Evolutionary conservation across 2,888 invertebrate species (phyloP), one percentile per base, ranked within the genome.

Genomic region (Yponomeuta malinellus): DNA sequence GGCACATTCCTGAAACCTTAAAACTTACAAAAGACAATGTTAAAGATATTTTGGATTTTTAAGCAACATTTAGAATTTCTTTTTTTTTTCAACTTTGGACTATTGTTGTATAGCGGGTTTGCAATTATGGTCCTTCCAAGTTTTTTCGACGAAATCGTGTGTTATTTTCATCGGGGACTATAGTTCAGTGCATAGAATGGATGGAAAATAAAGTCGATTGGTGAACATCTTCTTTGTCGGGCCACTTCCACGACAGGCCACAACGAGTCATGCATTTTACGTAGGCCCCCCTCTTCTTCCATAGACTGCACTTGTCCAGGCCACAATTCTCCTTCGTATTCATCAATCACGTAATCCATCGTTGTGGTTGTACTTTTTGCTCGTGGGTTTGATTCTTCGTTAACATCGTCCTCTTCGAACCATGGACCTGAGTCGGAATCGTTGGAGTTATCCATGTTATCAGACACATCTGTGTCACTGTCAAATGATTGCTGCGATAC

Each of bases 321-420:
- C 63, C 63, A 63, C n/a, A 29, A 63, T 29, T 63, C 63, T 63
- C 63, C 63, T 63, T 63, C 23, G 63, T 63, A 63, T 23, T 63
- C 63, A 63, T 8, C 63, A 23, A 5, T 29, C 23, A 63, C 63
- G 63, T 63, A 63, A 63, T 63, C 63, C 23, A n/a, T 63, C n/a
- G 9, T 63, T 29, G 63, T 63, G 63, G 48, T 52, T 2, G 48
- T 52, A 63, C 63, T 63, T 63, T 63, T 29, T 63, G n/a, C 63
- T 63, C 23, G 63, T 23, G n/a, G 63, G 63, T 29, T 63, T n/a
- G 63, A 63, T 23, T n/a, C 63, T 63, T 63, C 63, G 63, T 63
- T n/a, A 12, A 9, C 15, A 29, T n/a, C n/a, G n/a, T 63, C 63
- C 63, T 63, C 63, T 63, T 63, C 63, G 23, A 63, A 23, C 2